Evolutionary conservation across 37 sponge, comb jelly and placozoan genomes (phyloP), one percentile per base, ranked within the genome.

Genomic region (Halisarca cf. caerulea): DNA sequence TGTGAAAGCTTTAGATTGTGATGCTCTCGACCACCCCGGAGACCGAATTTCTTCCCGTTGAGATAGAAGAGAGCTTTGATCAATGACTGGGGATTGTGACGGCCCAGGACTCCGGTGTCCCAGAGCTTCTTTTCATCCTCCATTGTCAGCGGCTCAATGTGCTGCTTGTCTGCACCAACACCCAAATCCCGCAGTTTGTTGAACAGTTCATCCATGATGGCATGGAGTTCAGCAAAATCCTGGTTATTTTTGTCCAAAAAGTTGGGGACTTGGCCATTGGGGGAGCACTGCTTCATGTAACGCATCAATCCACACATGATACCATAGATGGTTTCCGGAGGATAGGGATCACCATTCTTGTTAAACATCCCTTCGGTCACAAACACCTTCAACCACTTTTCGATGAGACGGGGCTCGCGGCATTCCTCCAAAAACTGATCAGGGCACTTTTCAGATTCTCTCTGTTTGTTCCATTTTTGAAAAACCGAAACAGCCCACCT

Each of bases 121-220:
- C 80, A 79, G 8, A 86, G 36, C 69, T 66, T 27, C 27, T 86
- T 58, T 37, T 86, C 86, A 47, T 86, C 86, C 35, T 86, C 86
- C 21, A 24, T 30, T 1, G 86, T 66, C 15, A 86, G 27, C 17
- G 57, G 23, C 18, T 36, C 59, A 23, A 79, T 58, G 24, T 78
- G 79, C 0, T 66, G 33, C 18, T 41, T 75, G 8, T 57, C 23
- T 24, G 80, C 32, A 5, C 80, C 80, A 38, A 86, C 36, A 18
- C 86, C 86, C 37, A 78, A 18, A n/a, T 42, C 24, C 18, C 51
- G 86, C 53, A 86, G 60, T 1, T 66, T 44, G 11, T 64, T 41
- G 60, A 42, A 86, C 14, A 61, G 41, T 18, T 9, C 15, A 7
- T 78, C 80, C 58, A 57, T n/a, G 17, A 40, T 27, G 2, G 37